phyloP scores from a whole-genome alignment of 2,797 vertebrate species.

The Ibycter americanus region DNA sequence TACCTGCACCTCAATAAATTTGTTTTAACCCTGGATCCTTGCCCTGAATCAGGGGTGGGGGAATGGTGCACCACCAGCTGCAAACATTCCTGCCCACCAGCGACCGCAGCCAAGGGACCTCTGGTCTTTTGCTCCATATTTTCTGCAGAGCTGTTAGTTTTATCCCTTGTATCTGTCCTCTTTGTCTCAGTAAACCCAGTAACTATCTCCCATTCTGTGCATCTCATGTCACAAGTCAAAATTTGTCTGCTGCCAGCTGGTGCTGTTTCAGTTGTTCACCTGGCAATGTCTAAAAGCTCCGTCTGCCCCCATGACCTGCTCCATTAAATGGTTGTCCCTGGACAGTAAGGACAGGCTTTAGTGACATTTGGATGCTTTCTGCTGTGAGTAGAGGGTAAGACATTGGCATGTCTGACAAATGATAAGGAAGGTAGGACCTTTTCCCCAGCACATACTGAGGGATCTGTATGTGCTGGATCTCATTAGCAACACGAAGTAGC shows the following conservation, averaged over 20 bases:
- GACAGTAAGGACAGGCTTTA: background rate
- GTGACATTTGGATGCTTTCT: background rate
- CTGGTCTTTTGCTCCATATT: background rate
- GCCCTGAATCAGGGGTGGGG: background rate
- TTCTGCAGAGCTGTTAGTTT: background rate
- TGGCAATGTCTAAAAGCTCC: background rate
- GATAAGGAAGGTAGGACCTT: background rate
- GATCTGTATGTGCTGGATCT: background rate
- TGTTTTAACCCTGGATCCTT: background rate
- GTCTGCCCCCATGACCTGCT: background rate
- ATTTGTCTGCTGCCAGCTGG: background rate
- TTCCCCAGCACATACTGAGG: background rate
- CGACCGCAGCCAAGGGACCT: background rate
- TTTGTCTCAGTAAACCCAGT: background rate
- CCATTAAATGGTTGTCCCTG: background rate
- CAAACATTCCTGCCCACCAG: background rate
- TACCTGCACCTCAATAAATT: background rate
- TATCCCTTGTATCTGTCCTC: background rate
- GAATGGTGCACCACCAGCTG: background rate
- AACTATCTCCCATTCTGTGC: background rate
- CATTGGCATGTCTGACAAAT: background rate
- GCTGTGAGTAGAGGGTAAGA: background rate
- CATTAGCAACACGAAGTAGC: background rate
- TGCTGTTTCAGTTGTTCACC: background rate
- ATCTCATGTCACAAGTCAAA: background rate